A percentile compares a stretch with the other conserved stretches of the same genome.
Evolutionary conservation across 53 echinoderm and acorn worm genomes (phyloP).

Genomic region (Hippasteria phrygiana): DNA sequence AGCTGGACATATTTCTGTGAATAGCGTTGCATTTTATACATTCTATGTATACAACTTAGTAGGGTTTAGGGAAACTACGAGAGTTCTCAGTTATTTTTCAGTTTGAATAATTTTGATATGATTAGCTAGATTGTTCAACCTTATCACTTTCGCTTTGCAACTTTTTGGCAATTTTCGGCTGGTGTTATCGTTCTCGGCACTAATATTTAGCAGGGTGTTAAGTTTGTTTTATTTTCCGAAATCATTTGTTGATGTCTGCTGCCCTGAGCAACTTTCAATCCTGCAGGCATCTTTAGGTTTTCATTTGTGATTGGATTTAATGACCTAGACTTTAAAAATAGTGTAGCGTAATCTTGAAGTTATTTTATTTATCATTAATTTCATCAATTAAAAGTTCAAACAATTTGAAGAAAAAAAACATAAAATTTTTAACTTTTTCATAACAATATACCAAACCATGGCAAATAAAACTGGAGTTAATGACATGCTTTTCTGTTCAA

Average conservation of each 20-base stretch:
- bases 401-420: no score
- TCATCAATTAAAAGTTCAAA: neutral
- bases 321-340: neutral
- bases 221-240: neutral
- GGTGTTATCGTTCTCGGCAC: neutral
- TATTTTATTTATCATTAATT: neutral
- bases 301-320: neutral
- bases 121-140: neutral
- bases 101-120: neutral
- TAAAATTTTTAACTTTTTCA: no score
- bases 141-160: neutral
- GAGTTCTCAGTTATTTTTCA: neutral
- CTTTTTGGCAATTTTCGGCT: neutral
- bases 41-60: neutral
- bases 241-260: neutral
- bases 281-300: neutral
- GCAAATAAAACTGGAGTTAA: neutral
- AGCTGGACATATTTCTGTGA: neutral
- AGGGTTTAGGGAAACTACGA: no score
- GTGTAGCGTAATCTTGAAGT: neutral
- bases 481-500: neutral
- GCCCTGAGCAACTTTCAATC: neutral
- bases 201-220: slow-evolving; percentile 15
- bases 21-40: neutral
- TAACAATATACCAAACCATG: neutral